A percentile compares a stretch with the other conserved stretches of the same genome.
These are phyloP conservation scores for Meloe dianella DNA, from an alignment of 2,888 invertebrate species.

Conservation along the genomic window DNA sequence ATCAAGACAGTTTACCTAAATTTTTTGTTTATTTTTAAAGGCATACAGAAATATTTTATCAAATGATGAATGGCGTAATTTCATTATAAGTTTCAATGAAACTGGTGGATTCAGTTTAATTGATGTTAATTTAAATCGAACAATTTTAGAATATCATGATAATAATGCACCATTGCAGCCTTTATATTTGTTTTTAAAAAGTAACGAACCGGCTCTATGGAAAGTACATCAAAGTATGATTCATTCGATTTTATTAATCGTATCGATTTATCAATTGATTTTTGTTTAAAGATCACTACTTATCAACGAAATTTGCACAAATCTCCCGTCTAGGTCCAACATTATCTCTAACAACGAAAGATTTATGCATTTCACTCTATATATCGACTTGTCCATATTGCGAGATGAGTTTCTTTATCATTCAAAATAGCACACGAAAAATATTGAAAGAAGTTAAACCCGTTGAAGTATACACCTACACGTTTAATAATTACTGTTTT, in stretches of 20 bases:
- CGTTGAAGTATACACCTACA: conserved; percentile 26
- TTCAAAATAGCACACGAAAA: conserved; percentile 35
- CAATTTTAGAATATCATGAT: conserved; percentile 44
- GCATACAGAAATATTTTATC: conserved; percentile 47
- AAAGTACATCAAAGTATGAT: conserved; percentile 53
- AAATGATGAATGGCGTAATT: conserved; percentile 52
- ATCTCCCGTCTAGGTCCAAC: conserved; percentile 50
- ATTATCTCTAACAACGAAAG: conserved; percentile 42
- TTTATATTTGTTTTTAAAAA: conserved; percentile 49
- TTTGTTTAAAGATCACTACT: conserved; percentile 49
- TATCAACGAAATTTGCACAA: conserved; percentile 49
- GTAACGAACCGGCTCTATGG: conserved; percentile 49
- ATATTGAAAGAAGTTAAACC: conserved; percentile 41
- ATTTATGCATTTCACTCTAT: conserved; percentile 51
- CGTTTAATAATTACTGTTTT: background rate
- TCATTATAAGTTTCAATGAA: conserved; percentile 43
- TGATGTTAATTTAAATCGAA: conserved; percentile 47
- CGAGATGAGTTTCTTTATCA: conserved; percentile 48
- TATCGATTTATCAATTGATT: background rate
- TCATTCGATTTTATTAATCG: background rate
- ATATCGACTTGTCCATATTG: conserved; percentile 50
- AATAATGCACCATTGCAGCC: conserved; percentile 43
- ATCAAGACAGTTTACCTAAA: background rate
- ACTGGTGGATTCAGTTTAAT: conserved; percentile 42
- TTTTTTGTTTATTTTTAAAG: conserved; percentile 37